Conservation (phyloP, 1,140 invertebrate species). For the Steinernema khuongi region DNA sequence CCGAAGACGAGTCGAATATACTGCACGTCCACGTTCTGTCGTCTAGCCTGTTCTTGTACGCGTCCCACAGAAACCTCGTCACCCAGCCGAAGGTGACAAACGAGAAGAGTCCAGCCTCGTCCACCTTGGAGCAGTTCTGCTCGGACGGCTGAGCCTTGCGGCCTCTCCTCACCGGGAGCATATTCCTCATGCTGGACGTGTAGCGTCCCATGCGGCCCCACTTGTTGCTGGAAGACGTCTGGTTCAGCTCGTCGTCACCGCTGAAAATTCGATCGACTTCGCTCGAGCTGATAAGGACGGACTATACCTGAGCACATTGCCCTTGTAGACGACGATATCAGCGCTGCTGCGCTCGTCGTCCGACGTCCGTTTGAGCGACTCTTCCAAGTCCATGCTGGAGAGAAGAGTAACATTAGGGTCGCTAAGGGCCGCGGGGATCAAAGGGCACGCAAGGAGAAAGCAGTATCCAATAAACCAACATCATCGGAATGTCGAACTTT, state of each 20-base stretch:
- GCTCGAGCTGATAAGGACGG: no score
- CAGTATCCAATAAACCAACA: no score
- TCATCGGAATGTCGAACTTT: no score
- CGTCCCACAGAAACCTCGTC: slow-evolving; percentile 53
- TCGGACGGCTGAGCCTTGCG: background rate
- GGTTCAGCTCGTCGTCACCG: background rate
- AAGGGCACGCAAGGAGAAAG: no score
- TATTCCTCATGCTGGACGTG: background rate
- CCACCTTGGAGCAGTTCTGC: slow-evolving; percentile 26
- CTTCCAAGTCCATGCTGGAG: slow-evolving; percentile 5
- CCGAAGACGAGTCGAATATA: slow-evolving; percentile 37
- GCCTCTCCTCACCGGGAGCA: background rate
- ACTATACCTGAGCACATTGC: slow-evolving; percentile 2
- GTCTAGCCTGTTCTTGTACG: slow-evolving; percentile 16
- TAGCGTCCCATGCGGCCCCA: background rate
- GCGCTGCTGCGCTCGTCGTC: background rate
- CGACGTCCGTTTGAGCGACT: slow-evolving; percentile 12
- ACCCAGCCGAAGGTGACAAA: slow-evolving; percentile 59
- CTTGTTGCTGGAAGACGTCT: background rate
- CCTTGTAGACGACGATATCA: slow-evolving; percentile 1
- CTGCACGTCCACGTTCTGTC: slow-evolving; percentile 28
- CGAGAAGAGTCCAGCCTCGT: slow-evolving; percentile 56
- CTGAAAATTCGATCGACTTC: background rate
- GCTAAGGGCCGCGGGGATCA: no score
- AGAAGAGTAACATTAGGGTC: no score